Conservation (phyloP, 2,888 invertebrate genomes). For the Yponomeuta evonymella region DNA sequence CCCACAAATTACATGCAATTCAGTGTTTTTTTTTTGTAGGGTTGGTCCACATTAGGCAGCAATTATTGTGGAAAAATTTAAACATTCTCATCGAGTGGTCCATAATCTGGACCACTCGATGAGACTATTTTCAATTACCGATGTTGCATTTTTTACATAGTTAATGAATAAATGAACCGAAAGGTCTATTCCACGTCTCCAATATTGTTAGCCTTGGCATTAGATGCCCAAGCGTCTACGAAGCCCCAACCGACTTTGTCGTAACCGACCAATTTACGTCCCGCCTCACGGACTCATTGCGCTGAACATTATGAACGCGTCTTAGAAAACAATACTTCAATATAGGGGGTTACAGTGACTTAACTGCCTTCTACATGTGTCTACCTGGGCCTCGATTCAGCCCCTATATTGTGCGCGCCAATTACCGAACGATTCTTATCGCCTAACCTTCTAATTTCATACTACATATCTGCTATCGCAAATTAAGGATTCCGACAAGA, state of each 20-base stretch:
- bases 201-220: not conserved
- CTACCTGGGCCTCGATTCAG: not conserved
- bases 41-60: too few relatives aligned
- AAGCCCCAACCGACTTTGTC: not conserved
- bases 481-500: too few relatives aligned
- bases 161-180: too few relatives aligned
- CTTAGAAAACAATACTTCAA: not conserved
- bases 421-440: too few relatives aligned
- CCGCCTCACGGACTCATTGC: constrained; percentile 2
- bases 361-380: not conserved
- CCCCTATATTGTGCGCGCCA: too few relatives aligned
- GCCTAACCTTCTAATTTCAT: not conserved
- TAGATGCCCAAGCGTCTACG: not conserved
- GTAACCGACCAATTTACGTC: not conserved
- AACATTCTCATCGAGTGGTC: too few relatives aligned
- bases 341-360: not conserved
- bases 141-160: too few relatives aligned
- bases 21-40: too few relatives aligned
- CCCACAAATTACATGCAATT: too few relatives aligned
- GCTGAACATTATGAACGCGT: constrained; percentile 21
- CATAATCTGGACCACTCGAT: too few relatives aligned
- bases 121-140: too few relatives aligned
- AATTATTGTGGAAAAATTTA: too few relatives aligned
- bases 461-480: not conserved
- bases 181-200: not conserved